Conservation (phyloP, 2,797 vertebrate genomes). For the Peromyscus attwateri region DNA sequence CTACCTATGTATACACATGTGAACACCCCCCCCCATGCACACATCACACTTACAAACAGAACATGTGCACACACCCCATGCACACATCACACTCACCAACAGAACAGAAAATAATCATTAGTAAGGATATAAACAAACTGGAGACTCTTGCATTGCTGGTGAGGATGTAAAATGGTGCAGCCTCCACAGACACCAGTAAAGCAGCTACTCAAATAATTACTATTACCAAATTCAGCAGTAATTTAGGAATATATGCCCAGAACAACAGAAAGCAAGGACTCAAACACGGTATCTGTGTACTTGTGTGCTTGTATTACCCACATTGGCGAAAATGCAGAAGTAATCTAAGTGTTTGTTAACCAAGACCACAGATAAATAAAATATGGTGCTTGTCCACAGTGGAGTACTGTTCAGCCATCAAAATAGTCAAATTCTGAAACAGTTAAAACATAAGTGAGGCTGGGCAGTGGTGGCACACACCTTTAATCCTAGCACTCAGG, state of each 20-base stretch:
- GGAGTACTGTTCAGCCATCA: neutral
- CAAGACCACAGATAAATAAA: neutral
- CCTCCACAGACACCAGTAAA: neutral
- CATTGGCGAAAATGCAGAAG: neutral
- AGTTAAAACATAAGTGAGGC: neutral
- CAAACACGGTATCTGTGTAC: neutral
- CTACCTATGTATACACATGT: neutral
- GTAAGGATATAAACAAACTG: neutral
- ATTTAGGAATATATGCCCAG: neutral
- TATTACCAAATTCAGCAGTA: neutral
- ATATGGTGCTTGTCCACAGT: neutral
- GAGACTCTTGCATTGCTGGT: neutral
- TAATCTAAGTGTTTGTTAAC: neutral
- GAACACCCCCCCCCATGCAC: neutral
- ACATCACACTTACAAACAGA: neutral
- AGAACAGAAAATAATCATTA: neutral
- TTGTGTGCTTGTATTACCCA: neutral
- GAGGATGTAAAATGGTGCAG: neutral
- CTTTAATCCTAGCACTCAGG: too few species aligned
- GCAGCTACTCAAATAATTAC: neutral
- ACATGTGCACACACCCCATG: neutral
- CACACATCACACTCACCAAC: neutral
- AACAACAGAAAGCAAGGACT: neutral
- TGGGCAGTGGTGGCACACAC: too few species aligned
- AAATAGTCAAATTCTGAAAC: slow-evolving; percentile 3